These are phyloP conservation scores for Chalcis sispes DNA, from an alignment of 2,888 invertebrate species.

Conservation along the genomic window DNA sequence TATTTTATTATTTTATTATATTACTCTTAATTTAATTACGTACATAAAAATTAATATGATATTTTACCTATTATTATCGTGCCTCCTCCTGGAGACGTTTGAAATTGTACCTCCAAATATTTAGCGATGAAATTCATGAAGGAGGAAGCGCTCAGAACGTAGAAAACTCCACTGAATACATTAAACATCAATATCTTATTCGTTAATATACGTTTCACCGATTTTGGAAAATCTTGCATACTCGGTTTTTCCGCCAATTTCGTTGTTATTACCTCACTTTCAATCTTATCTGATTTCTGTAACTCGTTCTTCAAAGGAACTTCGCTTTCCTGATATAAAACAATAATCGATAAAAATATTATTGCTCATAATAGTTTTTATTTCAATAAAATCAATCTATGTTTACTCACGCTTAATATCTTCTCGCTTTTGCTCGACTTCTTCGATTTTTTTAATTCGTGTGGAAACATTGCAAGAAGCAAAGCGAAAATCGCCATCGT, in stretches of 20 bases:
- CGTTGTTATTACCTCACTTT: neutral
- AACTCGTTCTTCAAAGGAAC: constrained; percentile 63
- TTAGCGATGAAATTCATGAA: constrained; percentile 85
- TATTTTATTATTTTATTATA: too few relatives aligned
- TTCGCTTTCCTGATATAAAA: constrained; percentile 63
- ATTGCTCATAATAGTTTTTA: too few relatives aligned
- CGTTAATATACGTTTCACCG: constrained; percentile 79
- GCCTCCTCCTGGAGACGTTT: constrained; percentile 81
- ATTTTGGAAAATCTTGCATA: constrained; percentile 78
- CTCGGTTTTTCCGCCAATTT: constrained; percentile 60
- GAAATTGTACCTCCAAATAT: constrained; percentile 86
- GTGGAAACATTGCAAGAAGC: constrained; percentile 82
- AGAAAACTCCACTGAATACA: constrained; percentile 82
- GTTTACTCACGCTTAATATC: constrained; percentile 32
- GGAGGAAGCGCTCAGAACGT: constrained; percentile 80
- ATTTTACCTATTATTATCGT: constrained; percentile 81
- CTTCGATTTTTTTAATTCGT: constrained; percentile 75
- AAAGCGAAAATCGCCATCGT: constrained; percentile 80
- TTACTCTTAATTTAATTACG: neutral
- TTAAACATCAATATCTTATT: constrained; percentile 83
- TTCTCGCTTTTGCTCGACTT: constrained; percentile 33
- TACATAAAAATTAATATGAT: neutral
- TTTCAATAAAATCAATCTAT: neutral
- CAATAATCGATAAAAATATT: too few relatives aligned
- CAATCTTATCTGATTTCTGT: neutral